Evolutionary conservation across 2,888 invertebrate species (phyloP).

Genomic region (Sturmia bella): DNA sequence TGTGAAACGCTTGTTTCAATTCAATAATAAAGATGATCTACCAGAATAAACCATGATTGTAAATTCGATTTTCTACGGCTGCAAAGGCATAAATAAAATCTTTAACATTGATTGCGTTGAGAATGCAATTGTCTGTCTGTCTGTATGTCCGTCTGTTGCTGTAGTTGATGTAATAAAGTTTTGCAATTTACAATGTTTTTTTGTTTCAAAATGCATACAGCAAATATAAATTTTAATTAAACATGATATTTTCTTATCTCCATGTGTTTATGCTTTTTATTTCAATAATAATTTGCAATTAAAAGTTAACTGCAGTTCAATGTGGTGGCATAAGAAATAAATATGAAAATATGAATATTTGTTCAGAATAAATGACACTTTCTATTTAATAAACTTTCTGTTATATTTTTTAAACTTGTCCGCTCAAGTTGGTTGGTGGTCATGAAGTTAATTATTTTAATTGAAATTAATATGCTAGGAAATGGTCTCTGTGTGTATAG

Average conservation of each 20-base stretch:
- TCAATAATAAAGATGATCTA: conserved; percentile 56
- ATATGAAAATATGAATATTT: conserved; percentile 22
- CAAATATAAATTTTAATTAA: conserved; percentile 64
- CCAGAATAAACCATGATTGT: conserved; percentile 36
- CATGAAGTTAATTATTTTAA: conserved; percentile 23
- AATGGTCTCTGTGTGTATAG: not conserved
- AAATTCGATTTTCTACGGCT: conserved; percentile 35
- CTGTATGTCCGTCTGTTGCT: not conserved
- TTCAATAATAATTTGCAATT: conserved; percentile 47
- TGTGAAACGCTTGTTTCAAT: conserved; percentile 31
- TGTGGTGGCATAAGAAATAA: not conserved
- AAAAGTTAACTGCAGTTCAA: conserved; percentile 41
- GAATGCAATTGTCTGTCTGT: not conserved
- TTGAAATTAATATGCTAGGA: not conserved
- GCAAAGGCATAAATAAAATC: conserved; percentile 11
- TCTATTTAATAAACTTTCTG: conserved; percentile 43
- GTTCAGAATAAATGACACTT: conserved; percentile 46
- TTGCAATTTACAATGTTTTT: conserved; percentile 32
- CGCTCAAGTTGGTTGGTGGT: no score
- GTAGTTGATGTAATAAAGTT: conserved; percentile 21
- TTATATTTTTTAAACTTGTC: conserved; percentile 11
- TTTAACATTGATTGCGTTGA: conserved; percentile 12
- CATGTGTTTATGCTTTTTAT: conserved; percentile 1
- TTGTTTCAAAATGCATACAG: conserved; percentile 10
- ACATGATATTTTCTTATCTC: conserved; percentile 28